Evolutionary conservation across 2,797 vertebrate species (phyloP).

Genomic region (Discoglossus pictus): DNA sequence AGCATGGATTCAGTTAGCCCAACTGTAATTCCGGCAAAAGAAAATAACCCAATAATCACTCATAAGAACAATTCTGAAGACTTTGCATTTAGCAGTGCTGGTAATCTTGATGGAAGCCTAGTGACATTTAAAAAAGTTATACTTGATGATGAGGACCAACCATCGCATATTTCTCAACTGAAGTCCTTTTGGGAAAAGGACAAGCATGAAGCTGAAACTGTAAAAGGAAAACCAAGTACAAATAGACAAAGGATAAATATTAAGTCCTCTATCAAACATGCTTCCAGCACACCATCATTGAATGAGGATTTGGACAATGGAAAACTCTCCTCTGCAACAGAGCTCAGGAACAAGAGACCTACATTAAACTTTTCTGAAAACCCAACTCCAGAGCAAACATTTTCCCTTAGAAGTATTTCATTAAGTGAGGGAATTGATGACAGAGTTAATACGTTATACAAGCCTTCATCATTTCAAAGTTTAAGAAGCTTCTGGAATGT

Average conservation of each 20-base stretch:
- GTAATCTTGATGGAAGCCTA: conserved; percentile 18
- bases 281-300: conserved; percentile 1
- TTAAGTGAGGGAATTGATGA: conserved; percentile 75
- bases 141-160: conserved; percentile 59
- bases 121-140: conserved; percentile 52
- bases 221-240: conserved; percentile 51
- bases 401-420: conserved; percentile 68
- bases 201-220: conserved; percentile 53
- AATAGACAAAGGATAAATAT: conserved; percentile 38
- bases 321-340: conserved; percentile 21
- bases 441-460: conserved; percentile 57
- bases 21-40: background rate
- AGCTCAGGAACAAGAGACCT: conserved; percentile 31
- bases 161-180: conserved; percentile 65
- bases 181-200: conserved; percentile 75
- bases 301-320: conserved; percentile 26
- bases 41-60: background rate
- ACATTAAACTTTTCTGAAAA: conserved; percentile 45
- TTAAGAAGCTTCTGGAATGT: conserved; percentile 86
- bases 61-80: conserved; percentile 22
- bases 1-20: background rate
- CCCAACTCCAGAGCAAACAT: conserved; percentile 49
- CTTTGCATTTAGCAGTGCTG: conserved; percentile 16
- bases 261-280: background rate
- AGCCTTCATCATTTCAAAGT: conserved; percentile 78